These are phyloP conservation scores for Pygoscelis adeliae DNA, from an alignment of 2,113 vertebrate genomes.

Conservation along the genomic window DNA sequence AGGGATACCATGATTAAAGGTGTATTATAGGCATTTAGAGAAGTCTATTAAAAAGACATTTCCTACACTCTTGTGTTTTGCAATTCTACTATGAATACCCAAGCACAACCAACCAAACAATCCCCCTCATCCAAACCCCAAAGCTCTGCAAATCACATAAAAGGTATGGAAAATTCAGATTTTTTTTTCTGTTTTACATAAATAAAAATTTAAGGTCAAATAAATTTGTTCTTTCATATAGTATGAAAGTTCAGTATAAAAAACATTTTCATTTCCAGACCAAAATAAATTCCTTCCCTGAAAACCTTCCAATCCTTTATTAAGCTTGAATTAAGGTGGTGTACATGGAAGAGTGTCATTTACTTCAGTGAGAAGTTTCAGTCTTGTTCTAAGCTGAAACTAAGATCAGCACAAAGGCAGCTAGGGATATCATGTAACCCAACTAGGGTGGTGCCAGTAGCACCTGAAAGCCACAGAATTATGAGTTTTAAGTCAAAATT, in stretches of 20 bases:
- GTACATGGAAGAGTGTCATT: background rate
- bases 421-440: background rate
- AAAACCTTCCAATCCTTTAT: background rate
- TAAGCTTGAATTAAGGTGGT: background rate
- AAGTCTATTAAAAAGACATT: background rate
- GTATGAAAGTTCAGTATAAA: background rate
- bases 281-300: background rate
- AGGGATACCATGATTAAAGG: background rate
- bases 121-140: background rate
- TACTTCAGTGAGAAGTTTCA: background rate
- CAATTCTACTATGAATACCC: background rate
- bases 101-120: background rate
- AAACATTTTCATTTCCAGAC: background rate
- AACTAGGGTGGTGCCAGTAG: background rate
- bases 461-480: background rate
- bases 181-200: background rate
- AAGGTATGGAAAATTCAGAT: background rate
- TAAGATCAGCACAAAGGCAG: background rate
- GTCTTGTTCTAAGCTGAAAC: background rate
- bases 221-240: background rate
- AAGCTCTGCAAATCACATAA: background rate
- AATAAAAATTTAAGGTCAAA: background rate
- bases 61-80: background rate
- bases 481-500: background rate
- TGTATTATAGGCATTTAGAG: background rate